These are phyloP conservation scores for Cyaniris semiargus DNA, from an alignment of 2,888 invertebrate genomes.

Conservation along the genomic window DNA sequence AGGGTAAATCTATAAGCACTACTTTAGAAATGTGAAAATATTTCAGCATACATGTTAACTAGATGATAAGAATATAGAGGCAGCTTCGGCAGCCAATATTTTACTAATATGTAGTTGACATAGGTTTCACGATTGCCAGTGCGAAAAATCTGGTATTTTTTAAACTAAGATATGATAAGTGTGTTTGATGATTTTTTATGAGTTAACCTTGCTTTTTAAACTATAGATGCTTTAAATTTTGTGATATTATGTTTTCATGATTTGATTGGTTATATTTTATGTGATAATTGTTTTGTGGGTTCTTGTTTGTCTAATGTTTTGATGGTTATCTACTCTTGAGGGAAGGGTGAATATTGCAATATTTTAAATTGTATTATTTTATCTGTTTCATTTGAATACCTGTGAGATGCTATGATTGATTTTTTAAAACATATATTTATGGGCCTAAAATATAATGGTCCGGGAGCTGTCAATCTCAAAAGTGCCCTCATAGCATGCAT, in stretches of 20 bases:
- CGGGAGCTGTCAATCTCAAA: no score
- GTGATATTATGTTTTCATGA: conserved; percentile 29
- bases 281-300: conserved; percentile 7
- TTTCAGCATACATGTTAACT: background rate
- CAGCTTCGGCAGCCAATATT: conserved; percentile 27
- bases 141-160: background rate
- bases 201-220: conserved; percentile 5
- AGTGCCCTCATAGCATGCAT: no score
- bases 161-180: conserved; percentile 3
- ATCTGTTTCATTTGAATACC: background rate
- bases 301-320: background rate
- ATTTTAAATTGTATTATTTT: background rate
- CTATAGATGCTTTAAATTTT: conserved; percentile 31
- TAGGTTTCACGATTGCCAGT: background rate
- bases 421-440: background rate
- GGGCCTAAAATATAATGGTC: background rate
- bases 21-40: conserved; percentile 15
- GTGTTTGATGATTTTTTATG: conserved; percentile 9
- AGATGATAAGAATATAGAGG: conserved; percentile 14
- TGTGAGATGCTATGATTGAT: background rate
- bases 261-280: background rate
- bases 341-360: background rate
- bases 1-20: background rate
- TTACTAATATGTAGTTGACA: conserved; percentile 18
- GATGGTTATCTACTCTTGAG: background rate